Conservation (phyloP, 2,797 vertebrate genomes). For the Clarias platycephalus region DNA sequence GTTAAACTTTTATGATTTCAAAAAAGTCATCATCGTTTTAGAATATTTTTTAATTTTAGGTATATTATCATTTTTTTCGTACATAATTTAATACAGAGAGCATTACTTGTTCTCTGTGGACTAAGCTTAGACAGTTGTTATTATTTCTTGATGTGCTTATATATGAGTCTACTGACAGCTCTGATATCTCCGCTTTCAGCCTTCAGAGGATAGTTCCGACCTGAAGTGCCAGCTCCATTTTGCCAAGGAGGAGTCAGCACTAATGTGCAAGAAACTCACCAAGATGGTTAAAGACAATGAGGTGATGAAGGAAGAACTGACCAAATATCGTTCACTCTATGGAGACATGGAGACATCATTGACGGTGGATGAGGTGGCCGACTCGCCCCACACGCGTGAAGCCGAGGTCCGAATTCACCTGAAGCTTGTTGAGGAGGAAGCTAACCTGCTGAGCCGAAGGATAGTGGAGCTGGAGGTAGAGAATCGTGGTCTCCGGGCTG, state of each 20-base stretch:
- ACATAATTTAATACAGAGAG: neutral
- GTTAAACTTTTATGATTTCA: no score
- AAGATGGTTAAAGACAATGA: constrained; percentile 95
- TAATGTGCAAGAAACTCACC: constrained; percentile 98
- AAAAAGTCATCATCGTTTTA: no score
- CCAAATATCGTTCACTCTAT: constrained; percentile 88
- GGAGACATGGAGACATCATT: constrained; percentile 90
- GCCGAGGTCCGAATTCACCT: constrained; percentile 91
- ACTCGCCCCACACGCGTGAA: constrained; percentile 91
- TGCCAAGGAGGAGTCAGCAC: constrained; percentile 93
- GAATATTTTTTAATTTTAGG: neutral
- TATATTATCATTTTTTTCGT: neutral
- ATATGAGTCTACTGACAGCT: neutral
- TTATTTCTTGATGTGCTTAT: neutral
- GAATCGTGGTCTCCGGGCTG: constrained; percentile 90
- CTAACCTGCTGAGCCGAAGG: constrained; percentile 92
- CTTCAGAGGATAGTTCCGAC: constrained; percentile 92
- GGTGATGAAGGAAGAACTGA: constrained; percentile 92
- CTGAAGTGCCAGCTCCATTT: constrained; percentile 98
- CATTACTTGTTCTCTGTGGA: neutral
- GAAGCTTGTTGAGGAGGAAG: constrained; percentile 97
- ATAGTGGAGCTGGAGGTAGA: constrained; percentile 98
- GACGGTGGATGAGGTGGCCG: constrained; percentile 88
- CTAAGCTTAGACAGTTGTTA: neutral
- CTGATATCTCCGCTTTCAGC: constrained; percentile 40